Base-by-base conservation (phyloP, 2,888 invertebrate species). In the Phlogophora meticulosa region DNA sequence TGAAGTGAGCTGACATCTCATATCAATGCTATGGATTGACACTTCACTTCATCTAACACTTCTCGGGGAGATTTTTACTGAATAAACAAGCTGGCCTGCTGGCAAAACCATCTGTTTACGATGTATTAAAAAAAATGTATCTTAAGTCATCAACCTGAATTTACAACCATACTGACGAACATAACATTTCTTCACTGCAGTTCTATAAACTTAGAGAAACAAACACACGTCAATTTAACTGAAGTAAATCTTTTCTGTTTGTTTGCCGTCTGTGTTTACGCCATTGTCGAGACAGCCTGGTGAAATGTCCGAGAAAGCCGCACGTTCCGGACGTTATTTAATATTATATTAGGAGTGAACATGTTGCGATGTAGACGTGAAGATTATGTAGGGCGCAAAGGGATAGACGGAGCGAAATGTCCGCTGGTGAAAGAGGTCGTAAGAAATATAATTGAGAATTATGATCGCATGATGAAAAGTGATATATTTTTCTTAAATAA, bases 281-380 rank as follows among this genome's bases (percentile, higher is more conserved):
- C 24, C 17, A 9, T 40, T 34, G 24, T 20, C 2, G 28, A 51
- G 68, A 40, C 75, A 32, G 75, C 32, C 15, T 49, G 68, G 68
- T 67, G 57, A 75, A 75, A 75, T 51, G 40, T 40, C 69, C 42
- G 68, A 56, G 75, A 70, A 68, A 75, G 56, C 48, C 10, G 34
- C 69, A 71, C 51, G 40, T 45, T 51, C 28, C 15, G 24, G 34
- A 15, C 24, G 73, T 64, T 64, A 49, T 72, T 68, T 68, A 75
- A 68, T 75, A 70, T 73, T 53, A 15, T 53, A 66, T 49, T 68
- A 68, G 57, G n/a, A 70, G 59, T 46, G 34, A 67, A 70, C 15
- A 43, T 57, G 42, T n/a, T 43, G 15, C 43, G 38, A 38, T 68
- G 7, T 7, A 68, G 38, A 55, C 38, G 49, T 32, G 48, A n/a